Base-by-base conservation (phyloP, 2,888 invertebrate genomes). In the Nycteola revayana region DNA sequence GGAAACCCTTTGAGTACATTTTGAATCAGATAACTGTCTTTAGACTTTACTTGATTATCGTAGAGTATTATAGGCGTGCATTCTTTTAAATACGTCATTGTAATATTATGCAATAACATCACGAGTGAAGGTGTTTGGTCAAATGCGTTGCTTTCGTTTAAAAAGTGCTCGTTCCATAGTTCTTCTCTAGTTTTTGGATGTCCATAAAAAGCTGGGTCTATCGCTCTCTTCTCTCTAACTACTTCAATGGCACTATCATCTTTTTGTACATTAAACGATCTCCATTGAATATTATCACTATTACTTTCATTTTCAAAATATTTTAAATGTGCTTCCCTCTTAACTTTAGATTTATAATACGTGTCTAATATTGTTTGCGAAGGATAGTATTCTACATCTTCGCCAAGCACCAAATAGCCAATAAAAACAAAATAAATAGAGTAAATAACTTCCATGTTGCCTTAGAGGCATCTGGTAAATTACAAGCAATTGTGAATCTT, bases 21-120 rank as follows among this genome's bases (percentile, higher is more conserved):
- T 67, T 92, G 89, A 48, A 93, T 66, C 7, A 93, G 60, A 23
- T 89, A 75, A 28, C 81, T 89, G 29, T 92, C 91, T 21, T 84
- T 83, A 2, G 82, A 74, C 63, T 91, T 90, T 0, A 92, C 89
- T 60, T 79, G 81, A 36, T 60, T 80, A 40, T 94, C 94, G 50
- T 94, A 94, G n/a, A 94, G 85, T 40, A 94, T 87, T 1, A 92
- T 86, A 1, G 93, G 91, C 0, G 90, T 90, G 56, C 94, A 94
- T 36, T 91, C 91, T n/a, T 71, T 76, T 11, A 94, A 68, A 71
- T 94, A 91, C 5, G 90, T 86, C 1, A 76, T 28, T 0, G 92
- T 90, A 21, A 94, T 84, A 57, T 90, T 91, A 40, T 90, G 89
- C 3, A 94, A 61, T 7, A 94, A 78, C 27, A 77, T 77, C 1